phyloP scores from a whole-genome alignment of 2,113 vertebrate species.

The Chinchilla lanigera region DNA sequence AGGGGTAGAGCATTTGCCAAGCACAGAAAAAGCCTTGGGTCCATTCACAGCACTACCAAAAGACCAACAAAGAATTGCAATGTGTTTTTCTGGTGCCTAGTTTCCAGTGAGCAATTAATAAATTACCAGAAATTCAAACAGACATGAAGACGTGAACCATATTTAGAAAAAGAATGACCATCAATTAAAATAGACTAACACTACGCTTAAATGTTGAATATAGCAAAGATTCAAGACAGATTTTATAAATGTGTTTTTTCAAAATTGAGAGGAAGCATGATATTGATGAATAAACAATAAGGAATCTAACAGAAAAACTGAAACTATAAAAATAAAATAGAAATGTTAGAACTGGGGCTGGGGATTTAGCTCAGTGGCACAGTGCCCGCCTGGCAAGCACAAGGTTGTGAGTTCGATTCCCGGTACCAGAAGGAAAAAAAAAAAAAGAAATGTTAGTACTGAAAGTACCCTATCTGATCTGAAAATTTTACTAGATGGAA shows the following conservation, averaged over 20 bases:
- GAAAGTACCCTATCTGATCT: background rate
- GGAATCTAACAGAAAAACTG: background rate
- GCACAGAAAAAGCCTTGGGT: background rate
- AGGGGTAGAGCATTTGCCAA: background rate
- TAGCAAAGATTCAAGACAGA: background rate
- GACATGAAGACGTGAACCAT: background rate
- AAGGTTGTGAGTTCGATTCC: no score
- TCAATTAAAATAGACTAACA: background rate
- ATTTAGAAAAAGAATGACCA: background rate
- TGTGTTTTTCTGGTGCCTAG: no score
- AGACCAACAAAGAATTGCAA: background rate
- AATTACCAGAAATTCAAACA: background rate
- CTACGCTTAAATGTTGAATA: background rate
- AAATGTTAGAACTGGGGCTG: background rate
- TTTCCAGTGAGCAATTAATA: background rate
- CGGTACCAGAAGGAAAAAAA: no score
- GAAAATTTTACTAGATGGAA: background rate
- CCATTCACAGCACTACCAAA: background rate
- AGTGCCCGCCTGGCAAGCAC: no score
- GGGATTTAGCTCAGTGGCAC: no score
- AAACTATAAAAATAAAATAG: background rate
- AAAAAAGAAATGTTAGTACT: background rate
- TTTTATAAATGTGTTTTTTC: background rate
- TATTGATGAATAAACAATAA: background rate
- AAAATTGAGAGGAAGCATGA: background rate